Percentiles rank a stretch among this genome's conserved stretches.
Conservation (phyloP, 2,113 vertebrate genomes). For the Protobothrops flavoviridis region DNA sequence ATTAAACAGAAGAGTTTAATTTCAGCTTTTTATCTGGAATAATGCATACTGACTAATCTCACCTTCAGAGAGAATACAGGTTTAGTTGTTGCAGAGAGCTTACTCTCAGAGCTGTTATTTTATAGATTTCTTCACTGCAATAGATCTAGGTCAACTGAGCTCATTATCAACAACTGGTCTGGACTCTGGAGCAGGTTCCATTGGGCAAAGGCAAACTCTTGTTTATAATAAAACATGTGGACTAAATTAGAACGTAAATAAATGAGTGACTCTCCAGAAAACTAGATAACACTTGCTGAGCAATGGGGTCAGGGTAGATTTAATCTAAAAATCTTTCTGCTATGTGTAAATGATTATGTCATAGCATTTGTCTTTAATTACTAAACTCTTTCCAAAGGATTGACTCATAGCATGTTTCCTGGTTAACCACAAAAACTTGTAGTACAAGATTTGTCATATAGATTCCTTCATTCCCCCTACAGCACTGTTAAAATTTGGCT, state of each 20-base stretch:
- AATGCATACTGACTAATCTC: slow-evolving; percentile 15
- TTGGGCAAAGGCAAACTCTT: slow-evolving; percentile 61
- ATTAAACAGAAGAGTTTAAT: slow-evolving; percentile 1
- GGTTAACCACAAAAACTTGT: slow-evolving; percentile 84
- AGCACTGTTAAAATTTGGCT: slow-evolving; percentile 65
- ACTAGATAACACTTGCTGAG: slow-evolving; percentile 80
- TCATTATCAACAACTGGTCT: slow-evolving; percentile 56
- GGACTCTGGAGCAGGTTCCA: slow-evolving; percentile 49
- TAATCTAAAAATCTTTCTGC: slow-evolving; percentile 77
- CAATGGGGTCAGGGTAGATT: slow-evolving; percentile 74
- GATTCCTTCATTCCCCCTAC: slow-evolving; percentile 62
- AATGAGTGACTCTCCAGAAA: slow-evolving; percentile 73
- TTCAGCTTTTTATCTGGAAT: slow-evolving; percentile 17
- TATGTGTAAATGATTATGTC: slow-evolving; percentile 81
- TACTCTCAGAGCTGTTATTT: slow-evolving; percentile 37
- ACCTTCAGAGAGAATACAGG: not conserved
- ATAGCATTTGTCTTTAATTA: slow-evolving; percentile 87
- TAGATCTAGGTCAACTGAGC: slow-evolving; percentile 52
- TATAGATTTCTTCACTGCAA: slow-evolving; percentile 29
- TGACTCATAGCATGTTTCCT: slow-evolving; percentile 77
- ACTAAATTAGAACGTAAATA: slow-evolving; percentile 79
- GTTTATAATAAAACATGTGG: slow-evolving; percentile 75
- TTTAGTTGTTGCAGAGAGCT: slow-evolving; percentile 8
- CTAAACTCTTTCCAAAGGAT: slow-evolving; percentile 75
- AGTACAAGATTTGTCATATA: slow-evolving; percentile 78